phyloP scores from a whole-genome alignment of 2,113 vertebrate species.

The Indicator maculatus region DNA sequence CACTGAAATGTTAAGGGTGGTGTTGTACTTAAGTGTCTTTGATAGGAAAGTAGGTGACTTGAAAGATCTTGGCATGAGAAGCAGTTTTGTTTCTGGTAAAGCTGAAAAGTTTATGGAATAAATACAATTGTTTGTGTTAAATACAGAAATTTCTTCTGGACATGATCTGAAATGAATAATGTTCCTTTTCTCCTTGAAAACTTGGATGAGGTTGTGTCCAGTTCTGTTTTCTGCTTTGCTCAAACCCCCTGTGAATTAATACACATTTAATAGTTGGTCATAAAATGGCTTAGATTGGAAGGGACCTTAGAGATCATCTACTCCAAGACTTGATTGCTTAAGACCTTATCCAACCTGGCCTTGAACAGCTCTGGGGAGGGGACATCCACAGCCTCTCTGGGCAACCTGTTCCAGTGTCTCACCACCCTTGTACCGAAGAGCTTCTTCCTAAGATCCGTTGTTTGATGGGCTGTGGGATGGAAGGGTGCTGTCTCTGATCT shows the following conservation, averaged over 20 bases:
- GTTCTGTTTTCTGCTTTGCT: neutral
- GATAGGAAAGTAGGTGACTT: neutral
- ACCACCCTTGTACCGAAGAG: no score
- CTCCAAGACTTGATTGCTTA: no score
- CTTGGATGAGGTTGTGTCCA: neutral
- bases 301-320: no score
- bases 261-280: neutral
- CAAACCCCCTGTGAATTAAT: neutral
- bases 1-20: neutral
- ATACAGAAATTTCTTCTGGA: neutral
- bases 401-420: no score
- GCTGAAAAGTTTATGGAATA: neutral
- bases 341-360: no score
- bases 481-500: neutral
- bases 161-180: neutral
- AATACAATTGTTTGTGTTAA: neutral
- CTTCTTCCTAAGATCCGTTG: no score
- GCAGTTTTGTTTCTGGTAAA: constrained; percentile 17
- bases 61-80: neutral
- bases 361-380: no score
- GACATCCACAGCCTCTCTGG: no score
- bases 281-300: no score
- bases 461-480: neutral
- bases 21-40: neutral
- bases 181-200: constrained; percentile 7